Conservation (phyloP, 2,113 vertebrate genomes). For the Catharus minimus region DNA sequence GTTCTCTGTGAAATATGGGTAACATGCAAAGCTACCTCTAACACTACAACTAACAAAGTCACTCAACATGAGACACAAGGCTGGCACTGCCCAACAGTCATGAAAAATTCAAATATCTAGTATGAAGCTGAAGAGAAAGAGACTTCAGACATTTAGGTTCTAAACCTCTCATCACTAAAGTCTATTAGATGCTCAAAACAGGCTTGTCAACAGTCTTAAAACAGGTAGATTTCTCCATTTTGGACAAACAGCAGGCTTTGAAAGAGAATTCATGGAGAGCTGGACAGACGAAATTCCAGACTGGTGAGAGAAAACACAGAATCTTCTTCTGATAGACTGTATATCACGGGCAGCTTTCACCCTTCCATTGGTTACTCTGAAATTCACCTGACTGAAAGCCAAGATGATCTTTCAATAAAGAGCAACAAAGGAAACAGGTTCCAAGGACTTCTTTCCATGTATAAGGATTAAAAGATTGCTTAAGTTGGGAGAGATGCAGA, state of each 20-base stretch:
- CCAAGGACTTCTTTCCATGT: background rate
- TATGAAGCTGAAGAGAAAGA: background rate
- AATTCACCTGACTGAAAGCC: background rate
- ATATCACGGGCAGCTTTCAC: background rate
- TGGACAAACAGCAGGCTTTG: background rate
- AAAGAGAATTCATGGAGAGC: background rate
- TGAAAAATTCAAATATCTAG: background rate
- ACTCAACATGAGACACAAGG: background rate
- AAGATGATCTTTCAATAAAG: background rate
- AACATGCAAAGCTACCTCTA: background rate
- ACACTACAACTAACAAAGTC: background rate
- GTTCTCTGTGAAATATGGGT: background rate
- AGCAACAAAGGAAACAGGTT: background rate
- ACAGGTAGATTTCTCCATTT: background rate
- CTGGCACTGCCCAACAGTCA: background rate
- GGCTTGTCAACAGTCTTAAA: background rate
- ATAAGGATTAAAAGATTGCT: background rate
- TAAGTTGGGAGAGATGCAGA: background rate
- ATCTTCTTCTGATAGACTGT: background rate
- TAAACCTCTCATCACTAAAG: background rate
- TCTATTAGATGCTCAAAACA: background rate
- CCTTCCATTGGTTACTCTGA: background rate
- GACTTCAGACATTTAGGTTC: background rate
- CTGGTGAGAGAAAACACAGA: background rate
- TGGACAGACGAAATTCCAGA: background rate